Conservation (phyloP, 2,888 invertebrate species). For the Ecliptopera silaceata region DNA sequence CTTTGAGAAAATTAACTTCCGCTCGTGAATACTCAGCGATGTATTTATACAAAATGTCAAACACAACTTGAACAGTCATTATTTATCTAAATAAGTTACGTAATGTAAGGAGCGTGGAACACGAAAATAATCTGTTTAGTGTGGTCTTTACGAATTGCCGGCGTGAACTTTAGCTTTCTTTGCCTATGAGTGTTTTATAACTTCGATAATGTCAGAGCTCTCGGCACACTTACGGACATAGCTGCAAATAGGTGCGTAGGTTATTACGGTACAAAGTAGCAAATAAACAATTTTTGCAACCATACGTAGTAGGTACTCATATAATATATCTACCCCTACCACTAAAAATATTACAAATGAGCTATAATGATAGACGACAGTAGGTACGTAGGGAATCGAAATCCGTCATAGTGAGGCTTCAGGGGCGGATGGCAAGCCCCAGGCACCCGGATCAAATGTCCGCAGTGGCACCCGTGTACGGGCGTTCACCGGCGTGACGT, state of each 20-base stretch:
- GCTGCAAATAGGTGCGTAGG: not conserved
- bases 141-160: constrained; percentile 11
- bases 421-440: not conserved
- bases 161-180: constrained; percentile 12
- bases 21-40: constrained; percentile 7
- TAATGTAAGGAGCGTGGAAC: constrained; percentile 9
- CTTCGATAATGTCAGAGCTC: not conserved
- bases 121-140: not conserved
- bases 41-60: constrained; percentile 17
- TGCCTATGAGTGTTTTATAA: constrained; percentile 6
- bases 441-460: constrained; percentile 14
- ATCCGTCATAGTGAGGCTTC: constrained; percentile 15
- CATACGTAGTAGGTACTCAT: too few relatives aligned
- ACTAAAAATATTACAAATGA: too few relatives aligned
- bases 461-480: constrained; percentile 18
- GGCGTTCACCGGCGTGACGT: constrained; percentile 15
- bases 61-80: constrained; percentile 5
- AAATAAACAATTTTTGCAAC: too few relatives aligned
- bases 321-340: too few relatives aligned
- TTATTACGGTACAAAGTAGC: too few relatives aligned
- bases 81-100: not conserved
- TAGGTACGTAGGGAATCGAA: not conserved
- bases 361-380: too few relatives aligned
- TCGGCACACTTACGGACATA: not conserved
- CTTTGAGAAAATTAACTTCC: not conserved